Evolutionary conservation across 1,140 invertebrate genomes (phyloP).

Genomic region (Carcinoscorpius rotundicauda): DNA sequence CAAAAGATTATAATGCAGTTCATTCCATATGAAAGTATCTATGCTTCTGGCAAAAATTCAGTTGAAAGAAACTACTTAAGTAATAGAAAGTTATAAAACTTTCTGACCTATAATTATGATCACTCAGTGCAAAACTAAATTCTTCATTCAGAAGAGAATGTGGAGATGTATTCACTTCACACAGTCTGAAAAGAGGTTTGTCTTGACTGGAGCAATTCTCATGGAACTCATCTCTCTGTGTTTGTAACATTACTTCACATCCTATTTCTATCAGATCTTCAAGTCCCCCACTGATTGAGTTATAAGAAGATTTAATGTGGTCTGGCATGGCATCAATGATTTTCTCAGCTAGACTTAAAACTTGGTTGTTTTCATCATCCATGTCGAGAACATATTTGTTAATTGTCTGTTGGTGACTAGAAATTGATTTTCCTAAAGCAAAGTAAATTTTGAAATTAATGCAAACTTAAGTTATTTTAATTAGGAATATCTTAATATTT

Average conservation of each 20-base stretch:
- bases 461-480: no score
- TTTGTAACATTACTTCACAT: not conserved
- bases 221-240: not conserved
- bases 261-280: not conserved
- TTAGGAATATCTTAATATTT: no score
- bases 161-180: constrained; percentile 14
- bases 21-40: no score
- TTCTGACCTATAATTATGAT: constrained; percentile 56
- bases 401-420: constrained; percentile 23
- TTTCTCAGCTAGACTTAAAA: constrained; percentile 88
- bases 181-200: constrained; percentile 13
- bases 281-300: no score
- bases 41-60: no score
- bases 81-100: no score
- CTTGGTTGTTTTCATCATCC: constrained; percentile 48
- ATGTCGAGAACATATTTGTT: constrained; percentile 25
- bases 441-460: no score
- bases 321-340: constrained; percentile 96
- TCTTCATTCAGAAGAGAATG: constrained; percentile 38
- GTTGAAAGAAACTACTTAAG: no score
- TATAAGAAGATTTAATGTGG: constrained; percentile 64
- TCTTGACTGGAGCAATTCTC: not conserved
- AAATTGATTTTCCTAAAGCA: no score
- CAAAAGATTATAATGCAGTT: no score
- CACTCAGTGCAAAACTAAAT: constrained; percentile 63